phyloP scores from a whole-genome alignment of 2,888 invertebrate species.

The Melikaiella ostensackeni region DNA sequence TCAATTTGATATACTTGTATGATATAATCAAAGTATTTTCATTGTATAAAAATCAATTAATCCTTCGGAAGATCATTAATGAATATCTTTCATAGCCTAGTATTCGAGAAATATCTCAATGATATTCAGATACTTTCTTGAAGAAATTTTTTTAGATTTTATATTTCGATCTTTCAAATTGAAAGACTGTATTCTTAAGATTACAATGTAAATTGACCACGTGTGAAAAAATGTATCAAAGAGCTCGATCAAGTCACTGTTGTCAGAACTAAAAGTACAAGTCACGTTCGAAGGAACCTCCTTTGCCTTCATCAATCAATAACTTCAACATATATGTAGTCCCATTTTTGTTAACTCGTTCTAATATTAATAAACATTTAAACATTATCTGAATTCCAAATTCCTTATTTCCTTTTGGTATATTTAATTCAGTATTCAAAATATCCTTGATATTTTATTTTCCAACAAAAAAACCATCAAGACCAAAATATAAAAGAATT shows the following conservation, averaged over 20 bases:
- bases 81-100: not conserved
- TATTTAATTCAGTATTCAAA: too few species aligned
- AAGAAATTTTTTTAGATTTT: not conserved
- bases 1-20: not conserved
- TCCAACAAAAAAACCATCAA: too few species aligned
- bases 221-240: constrained; percentile 21
- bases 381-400: too few species aligned
- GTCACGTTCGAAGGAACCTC: not conserved
- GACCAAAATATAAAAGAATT: too few species aligned
- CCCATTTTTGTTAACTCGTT: not conserved
- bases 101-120: not conserved
- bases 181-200: not conserved
- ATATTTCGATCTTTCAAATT: not conserved
- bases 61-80: not conserved
- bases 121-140: not conserved
- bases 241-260: constrained; percentile 6
- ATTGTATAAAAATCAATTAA: not conserved
- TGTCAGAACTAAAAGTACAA: constrained; percentile 15
- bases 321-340: not conserved
- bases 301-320: not conserved
- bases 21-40: not conserved
- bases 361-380: not conserved
- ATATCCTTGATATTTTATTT: too few species aligned
- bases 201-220: not conserved
- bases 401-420: too few species aligned